A percentile compares a stretch with the other conserved stretches of the same genome.
Conservation (phyloP, 2,797 vertebrate genomes). For the Cirrhinus molitorella region DNA sequence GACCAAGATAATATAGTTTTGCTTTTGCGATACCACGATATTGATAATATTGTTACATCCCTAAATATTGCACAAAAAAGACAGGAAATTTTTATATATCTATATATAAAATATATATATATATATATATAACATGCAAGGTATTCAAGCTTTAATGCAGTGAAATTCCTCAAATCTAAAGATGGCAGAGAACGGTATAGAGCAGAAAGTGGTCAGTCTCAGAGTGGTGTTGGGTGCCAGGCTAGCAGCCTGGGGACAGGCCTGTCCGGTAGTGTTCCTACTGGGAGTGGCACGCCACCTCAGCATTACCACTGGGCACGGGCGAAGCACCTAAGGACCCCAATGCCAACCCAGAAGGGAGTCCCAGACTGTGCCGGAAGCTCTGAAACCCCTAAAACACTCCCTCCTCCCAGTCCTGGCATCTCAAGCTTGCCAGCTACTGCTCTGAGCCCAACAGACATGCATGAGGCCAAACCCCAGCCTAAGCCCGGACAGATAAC, state of each 20-base stretch:
- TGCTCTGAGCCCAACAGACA: conserved; percentile 64
- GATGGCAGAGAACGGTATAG: conserved; percentile 57
- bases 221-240: conserved; percentile 61
- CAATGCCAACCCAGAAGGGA: conserved; percentile 66
- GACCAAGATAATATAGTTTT: too few relatives aligned
- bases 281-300: conserved; percentile 65
- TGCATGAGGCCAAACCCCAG: conserved; percentile 61
- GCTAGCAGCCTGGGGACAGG: conserved; percentile 67
- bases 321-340: conserved; percentile 66
- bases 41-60: too few relatives aligned
- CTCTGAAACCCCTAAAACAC: conserved; percentile 52
- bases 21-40: too few relatives aligned
- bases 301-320: conserved; percentile 61
- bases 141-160: background rate
- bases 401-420: conserved; percentile 49
- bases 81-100: too few relatives aligned
- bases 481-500: conserved; percentile 70
- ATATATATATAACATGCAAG: background rate
- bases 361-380: conserved; percentile 69
- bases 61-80: too few relatives aligned
- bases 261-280: conserved; percentile 63
- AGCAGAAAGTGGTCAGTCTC: conserved; percentile 61
- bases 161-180: conserved; percentile 36
- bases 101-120: too few relatives aligned
- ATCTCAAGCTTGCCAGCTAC: conserved; percentile 66